Base-by-base conservation (phyloP, 1,140 invertebrate genomes). In the Zaprionus nigranus region DNA sequence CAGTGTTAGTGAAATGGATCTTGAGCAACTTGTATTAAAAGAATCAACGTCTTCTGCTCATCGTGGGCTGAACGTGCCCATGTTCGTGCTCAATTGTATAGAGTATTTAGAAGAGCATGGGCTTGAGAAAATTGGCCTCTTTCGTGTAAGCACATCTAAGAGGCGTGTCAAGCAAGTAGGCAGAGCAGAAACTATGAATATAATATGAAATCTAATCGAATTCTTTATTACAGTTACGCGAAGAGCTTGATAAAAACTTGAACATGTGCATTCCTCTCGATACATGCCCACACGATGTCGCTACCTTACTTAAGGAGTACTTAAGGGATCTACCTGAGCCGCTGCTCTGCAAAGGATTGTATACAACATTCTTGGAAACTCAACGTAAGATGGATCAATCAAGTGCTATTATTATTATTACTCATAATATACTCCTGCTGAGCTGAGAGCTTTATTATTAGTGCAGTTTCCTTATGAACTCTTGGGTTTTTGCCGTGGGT, bases 301-400 rank as follows among this genome's bases (percentile, higher is more conserved):
- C 97, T 4, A 97, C 97, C 1, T 93, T 99, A 22, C 94, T 99
- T 1, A 99, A 99, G 92, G 98, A 99, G 92, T 99, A 97, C 93
- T 96, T 99, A 76, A 94, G 98, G 28, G 98, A 99, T 92, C 93
- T 99, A 49, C 98, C 98, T 0, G 98, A 99, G 91, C 97, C 98
- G 4, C 93, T 99, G 20, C 95, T 99, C 1, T 98, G 97, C 80
- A 94, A 96, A 76, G 96, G 98, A 90, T 94, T 99, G 1, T 99
- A 99, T 92, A 95, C 96, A 70, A 96, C 97, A 38, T 98, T 99
- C 93, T 94, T 99, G 56, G 95, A 97, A 82, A 98, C 97, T 24
- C 97, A 98, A 94, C 97, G 98, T 98, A 94, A 96, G 95, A 92
- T 66, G 3, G 34, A 74, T 24, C 30, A 34, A 7, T 28, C 26